These are phyloP conservation scores for Trissolcus japonicus DNA, from an alignment of 2,888 invertebrate species.

Conservation along the genomic window DNA sequence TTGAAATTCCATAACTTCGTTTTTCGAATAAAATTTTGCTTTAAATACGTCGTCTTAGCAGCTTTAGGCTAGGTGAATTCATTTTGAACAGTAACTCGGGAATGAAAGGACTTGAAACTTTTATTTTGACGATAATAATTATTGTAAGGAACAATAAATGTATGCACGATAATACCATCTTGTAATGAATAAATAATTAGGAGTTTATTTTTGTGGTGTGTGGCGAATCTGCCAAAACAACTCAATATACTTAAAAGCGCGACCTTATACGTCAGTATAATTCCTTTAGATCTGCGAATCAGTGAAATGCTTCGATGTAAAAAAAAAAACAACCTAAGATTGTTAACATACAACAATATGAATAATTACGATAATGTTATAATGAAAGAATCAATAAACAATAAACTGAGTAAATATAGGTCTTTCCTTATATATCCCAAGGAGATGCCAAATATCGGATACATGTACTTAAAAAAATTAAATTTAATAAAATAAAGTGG, in stretches of 20 bases:
- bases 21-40: neutral
- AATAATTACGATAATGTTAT: constrained; percentile 54
- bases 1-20: too few species aligned
- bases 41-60: neutral
- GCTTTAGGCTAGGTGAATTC: neutral
- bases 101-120: constrained; percentile 3
- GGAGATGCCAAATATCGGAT: too few species aligned
- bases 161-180: constrained; percentile 51
- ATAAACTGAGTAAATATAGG: constrained; percentile 39
- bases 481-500: neutral
- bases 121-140: constrained; percentile 16
- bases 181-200: constrained; percentile 46
- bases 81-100: constrained; percentile 15
- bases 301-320: constrained; percentile 57
- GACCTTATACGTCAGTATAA: constrained; percentile 47
- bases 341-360: constrained; percentile 51
- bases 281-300: constrained; percentile 56
- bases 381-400: constrained; percentile 43
- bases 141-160: constrained; percentile 26
- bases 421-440: neutral
- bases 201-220: constrained; percentile 46
- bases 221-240: constrained; percentile 41
- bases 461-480: neutral
- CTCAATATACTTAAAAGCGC: constrained; percentile 48
- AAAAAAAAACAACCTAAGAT: constrained; percentile 46